Conservation (phyloP, 2,797 vertebrate species). For the Kryptopterus vitreolus region DNA sequence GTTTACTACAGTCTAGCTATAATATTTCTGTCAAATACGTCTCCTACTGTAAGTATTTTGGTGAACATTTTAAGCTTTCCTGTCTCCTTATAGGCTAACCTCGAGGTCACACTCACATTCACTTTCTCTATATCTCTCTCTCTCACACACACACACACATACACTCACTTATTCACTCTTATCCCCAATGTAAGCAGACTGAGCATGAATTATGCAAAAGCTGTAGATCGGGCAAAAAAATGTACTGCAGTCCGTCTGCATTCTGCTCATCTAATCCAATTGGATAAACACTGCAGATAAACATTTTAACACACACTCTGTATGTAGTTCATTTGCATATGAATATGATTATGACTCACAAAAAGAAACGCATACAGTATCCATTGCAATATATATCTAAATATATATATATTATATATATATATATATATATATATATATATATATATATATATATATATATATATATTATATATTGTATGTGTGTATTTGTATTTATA, state of each 20-base stretch:
- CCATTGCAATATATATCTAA: neutral
- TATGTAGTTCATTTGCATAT: neutral
- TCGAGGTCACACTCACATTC: neutral
- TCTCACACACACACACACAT: slow-evolving; percentile 4
- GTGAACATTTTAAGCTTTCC: slow-evolving; percentile 14
- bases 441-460: neutral
- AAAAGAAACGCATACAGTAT: neutral
- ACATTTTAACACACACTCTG: neutral
- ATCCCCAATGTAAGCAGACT: slow-evolving; percentile 19
- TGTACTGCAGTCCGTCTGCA: neutral
- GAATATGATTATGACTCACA: neutral
- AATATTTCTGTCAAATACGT: neutral
- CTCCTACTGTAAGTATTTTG: neutral
- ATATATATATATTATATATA: neutral
- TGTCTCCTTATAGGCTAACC: neutral
- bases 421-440: neutral
- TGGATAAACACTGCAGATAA: neutral
- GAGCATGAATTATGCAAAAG: slow-evolving; percentile 21
- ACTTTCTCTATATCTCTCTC: neutral
- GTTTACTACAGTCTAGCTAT: neutral
- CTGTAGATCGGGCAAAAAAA: neutral
- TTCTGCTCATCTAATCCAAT: too few species aligned
- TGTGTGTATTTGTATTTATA: too few species aligned
- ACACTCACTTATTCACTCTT: neutral
- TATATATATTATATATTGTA: neutral